These are phyloP conservation scores for Lasioglossum figueresi DNA, from an alignment of 2,888 invertebrate species.

Conservation along the genomic window DNA sequence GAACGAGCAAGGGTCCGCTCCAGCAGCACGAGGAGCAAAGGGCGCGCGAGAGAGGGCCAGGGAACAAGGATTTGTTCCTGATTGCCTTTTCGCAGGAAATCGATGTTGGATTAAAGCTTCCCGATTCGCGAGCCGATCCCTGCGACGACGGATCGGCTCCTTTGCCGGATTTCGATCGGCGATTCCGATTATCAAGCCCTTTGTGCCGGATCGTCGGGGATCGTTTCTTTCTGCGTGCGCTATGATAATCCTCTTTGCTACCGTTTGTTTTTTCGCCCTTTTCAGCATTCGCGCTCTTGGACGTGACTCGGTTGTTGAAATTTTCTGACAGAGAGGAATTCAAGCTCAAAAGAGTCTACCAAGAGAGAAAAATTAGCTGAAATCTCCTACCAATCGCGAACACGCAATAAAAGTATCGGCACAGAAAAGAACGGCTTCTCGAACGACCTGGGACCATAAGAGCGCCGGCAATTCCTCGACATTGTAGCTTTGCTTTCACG, in stretches of 20 bases:
- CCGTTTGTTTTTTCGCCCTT: not conserved
- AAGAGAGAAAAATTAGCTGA: not conserved
- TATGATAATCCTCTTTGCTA: not conserved
- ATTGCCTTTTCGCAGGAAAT: constrained; percentile 75
- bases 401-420: not conserved
- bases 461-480: not conserved
- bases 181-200: constrained; percentile 51
- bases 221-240: constrained; percentile 31
- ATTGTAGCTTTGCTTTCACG: not conserved
- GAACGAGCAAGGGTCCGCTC: constrained; percentile 10
- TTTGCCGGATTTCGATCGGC: constrained; percentile 55
- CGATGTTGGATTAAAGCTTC: constrained; percentile 74
- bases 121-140: constrained; percentile 63
- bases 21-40: not conserved
- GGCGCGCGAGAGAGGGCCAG: constrained; percentile 6
- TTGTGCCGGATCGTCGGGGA: constrained; percentile 14
- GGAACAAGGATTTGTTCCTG: constrained; percentile 70
- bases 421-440: not conserved
- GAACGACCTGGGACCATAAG: not conserved
- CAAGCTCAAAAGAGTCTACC: not conserved
- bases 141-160: constrained; percentile 28
- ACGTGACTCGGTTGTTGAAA: not conserved
- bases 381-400: not conserved
- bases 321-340: not conserved
- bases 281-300: not conserved